Evolutionary conservation across 2,113 vertebrate genomes (phyloP).

Genomic region (Rynchops niger): DNA sequence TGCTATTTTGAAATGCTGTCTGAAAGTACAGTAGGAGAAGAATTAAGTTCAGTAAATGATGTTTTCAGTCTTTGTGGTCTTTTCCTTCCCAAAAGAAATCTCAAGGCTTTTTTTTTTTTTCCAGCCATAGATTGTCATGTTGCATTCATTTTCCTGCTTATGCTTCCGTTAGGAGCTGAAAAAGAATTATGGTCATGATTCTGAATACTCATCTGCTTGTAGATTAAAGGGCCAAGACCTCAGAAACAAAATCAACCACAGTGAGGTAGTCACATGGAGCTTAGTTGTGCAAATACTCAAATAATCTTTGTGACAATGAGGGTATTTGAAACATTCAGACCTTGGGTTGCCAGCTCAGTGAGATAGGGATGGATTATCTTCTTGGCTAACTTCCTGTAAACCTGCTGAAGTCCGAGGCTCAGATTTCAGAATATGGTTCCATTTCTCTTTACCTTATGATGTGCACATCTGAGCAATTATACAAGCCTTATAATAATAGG

Average conservation of each 20-base stretch:
- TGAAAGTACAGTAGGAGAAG: neutral
- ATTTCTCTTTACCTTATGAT: neutral
- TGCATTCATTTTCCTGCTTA: neutral
- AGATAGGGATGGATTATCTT: neutral
- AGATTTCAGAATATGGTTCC: neutral
- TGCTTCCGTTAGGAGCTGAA: neutral
- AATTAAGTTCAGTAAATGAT: neutral
- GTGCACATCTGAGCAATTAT: neutral
- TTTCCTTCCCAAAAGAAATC: rapidly evolving
- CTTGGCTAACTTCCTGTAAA: neutral
- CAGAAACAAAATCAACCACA: neutral
- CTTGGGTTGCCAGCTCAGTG: neutral
- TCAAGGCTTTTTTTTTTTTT: neutral
- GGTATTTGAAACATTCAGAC: neutral
- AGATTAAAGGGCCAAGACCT: neutral
- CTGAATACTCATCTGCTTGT: neutral
- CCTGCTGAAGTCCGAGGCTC: neutral
- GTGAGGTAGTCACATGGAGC: neutral
- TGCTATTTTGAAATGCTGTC: neutral
- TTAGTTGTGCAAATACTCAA: neutral
- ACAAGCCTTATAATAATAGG: neutral
- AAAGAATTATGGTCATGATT: neutral
- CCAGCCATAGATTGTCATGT: neutral
- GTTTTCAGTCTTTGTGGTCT: neutral
- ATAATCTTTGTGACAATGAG: neutral